A percentile compares a stretch with the other conserved stretches of the same genome.
phyloP scores from a whole-genome alignment of 2,797 vertebrate genomes.

The Champsocephalus esox region DNA sequence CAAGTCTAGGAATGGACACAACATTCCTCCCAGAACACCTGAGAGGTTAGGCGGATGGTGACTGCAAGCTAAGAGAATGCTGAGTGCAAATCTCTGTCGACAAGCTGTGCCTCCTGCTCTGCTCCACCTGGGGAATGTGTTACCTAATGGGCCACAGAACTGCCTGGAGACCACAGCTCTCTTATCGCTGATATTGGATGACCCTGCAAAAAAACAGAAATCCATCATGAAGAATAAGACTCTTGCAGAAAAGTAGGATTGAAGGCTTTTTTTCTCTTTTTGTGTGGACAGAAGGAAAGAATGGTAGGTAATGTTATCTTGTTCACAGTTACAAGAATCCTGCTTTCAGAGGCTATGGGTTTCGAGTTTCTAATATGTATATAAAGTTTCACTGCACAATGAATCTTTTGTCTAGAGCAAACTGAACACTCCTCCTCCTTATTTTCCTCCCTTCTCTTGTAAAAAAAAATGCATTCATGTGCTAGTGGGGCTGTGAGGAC shows the following conservation, averaged over 20 bases:
- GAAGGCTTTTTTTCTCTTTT: conserved; percentile 73
- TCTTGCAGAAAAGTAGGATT: conserved; percentile 79
- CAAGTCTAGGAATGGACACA: conserved; percentile 65
- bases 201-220: conserved; percentile 77
- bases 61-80: conserved; percentile 73
- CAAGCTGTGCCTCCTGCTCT: conserved; percentile 68
- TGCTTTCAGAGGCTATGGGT: conserved; percentile 83
- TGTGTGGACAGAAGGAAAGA: conserved; percentile 75
- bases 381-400: conserved; percentile 91
- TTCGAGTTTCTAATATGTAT: conserved; percentile 91
- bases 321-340: conserved; percentile 91
- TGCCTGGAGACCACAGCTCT: conserved; percentile 75
- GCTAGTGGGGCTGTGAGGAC: conserved; percentile 82
- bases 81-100: conserved; percentile 80
- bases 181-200: conserved; percentile 84
- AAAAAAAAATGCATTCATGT: conserved; percentile 88
- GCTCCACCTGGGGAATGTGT: conserved; percentile 81
- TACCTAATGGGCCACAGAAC: conserved; percentile 82
- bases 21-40: conserved; percentile 76
- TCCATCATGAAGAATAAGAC: conserved; percentile 81
- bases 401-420: conserved; percentile 87
- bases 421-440: conserved; percentile 84
- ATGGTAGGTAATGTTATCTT: conserved; percentile 89
- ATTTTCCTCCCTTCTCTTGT: conserved; percentile 83
- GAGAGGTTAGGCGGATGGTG: conserved; percentile 71